phyloP scores from a whole-genome alignment of 2,113 vertebrate genomes.

The Apteryx owenii region DNA sequence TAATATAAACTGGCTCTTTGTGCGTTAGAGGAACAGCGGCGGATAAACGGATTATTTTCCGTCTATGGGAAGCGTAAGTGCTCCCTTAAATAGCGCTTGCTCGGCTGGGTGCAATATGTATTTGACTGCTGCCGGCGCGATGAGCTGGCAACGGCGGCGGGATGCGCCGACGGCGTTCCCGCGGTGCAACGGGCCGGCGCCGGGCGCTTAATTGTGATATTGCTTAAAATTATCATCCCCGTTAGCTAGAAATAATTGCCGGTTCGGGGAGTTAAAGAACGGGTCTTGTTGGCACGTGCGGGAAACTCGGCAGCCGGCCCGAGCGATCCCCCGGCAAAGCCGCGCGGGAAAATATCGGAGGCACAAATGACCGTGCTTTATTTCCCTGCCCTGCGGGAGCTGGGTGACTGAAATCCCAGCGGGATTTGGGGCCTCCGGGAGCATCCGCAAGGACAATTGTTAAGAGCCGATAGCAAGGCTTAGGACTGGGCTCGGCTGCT shows the following conservation, averaged over 20 bases:
- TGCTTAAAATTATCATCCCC: neutral
- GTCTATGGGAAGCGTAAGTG: neutral
- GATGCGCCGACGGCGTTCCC: neutral
- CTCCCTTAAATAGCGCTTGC: neutral
- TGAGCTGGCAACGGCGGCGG: neutral
- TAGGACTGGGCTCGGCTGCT: too few relatives aligned
- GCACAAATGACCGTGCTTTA: too few relatives aligned
- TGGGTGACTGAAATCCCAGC: too few relatives aligned
- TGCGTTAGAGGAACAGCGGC: neutral
- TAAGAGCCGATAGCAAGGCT: too few relatives aligned
- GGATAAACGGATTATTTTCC: neutral
- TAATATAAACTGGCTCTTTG: neutral
- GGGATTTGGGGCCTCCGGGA: too few relatives aligned
- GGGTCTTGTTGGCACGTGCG: too few relatives aligned
- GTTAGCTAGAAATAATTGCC: neutral
- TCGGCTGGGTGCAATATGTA: neutral
- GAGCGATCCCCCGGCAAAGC: neutral
- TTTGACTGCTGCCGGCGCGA: neutral
- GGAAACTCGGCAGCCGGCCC: neutral
- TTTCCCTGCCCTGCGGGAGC: too few relatives aligned
- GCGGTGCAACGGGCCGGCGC: neutral
- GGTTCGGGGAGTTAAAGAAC: neutral
- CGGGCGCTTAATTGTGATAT: rapidly evolving
- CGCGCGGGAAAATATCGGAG: too few relatives aligned
- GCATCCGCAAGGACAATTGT: too few relatives aligned